Percentiles rank a stretch among this genome's conserved stretches.
Evolutionary conservation across 2,113 vertebrate genomes (phyloP).

Genomic region (Vombatus ursinus): DNA sequence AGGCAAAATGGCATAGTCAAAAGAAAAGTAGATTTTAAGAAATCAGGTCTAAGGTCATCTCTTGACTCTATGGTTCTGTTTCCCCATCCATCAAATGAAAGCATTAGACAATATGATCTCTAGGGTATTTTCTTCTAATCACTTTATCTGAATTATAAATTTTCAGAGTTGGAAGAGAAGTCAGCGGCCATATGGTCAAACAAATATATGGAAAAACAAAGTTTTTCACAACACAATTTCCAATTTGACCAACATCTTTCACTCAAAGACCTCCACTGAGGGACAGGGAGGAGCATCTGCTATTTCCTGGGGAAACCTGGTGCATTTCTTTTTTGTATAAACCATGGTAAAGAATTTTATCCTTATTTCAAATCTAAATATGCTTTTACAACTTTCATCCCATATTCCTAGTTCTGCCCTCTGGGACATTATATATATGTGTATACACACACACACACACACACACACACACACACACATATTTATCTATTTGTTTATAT

Average conservation of each 20-base stretch:
- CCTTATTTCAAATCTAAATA: background rate
- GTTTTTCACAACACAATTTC: background rate
- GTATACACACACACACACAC: too few relatives aligned
- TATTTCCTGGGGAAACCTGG: background rate
- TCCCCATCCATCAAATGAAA: background rate
- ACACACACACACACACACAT: too few relatives aligned
- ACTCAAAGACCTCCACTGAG: background rate
- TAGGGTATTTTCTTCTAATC: background rate
- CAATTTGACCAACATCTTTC: background rate
- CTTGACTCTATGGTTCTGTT: background rate
- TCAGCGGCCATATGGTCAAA: background rate
- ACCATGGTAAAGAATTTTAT: too few relatives aligned
- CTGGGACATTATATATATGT: too few relatives aligned
- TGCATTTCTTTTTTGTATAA: background rate
- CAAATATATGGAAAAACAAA: background rate
- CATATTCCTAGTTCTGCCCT: background rate
- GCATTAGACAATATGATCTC: background rate
- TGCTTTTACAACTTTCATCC: background rate
- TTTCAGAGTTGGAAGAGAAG: background rate
- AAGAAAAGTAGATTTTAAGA: background rate
- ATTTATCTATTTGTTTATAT: too few relatives aligned
- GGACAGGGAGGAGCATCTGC: too few relatives aligned
- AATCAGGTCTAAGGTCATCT: background rate
- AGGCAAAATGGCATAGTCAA: background rate
- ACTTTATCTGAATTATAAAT: background rate